Base-by-base conservation (phyloP, 1,140 invertebrate genomes). In the Fragariocoptes setiger region DNA sequence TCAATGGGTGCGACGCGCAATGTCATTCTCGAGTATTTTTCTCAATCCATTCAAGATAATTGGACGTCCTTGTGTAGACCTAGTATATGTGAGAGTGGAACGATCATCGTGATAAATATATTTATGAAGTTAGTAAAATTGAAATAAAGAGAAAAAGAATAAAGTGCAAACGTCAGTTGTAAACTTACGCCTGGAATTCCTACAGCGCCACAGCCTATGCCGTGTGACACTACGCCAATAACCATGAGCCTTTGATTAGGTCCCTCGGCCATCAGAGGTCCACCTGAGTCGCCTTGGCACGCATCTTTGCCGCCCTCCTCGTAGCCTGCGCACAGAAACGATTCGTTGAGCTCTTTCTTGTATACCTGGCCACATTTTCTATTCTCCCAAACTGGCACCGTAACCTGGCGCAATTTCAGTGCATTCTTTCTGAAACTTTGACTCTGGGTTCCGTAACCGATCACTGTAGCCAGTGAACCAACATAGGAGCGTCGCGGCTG, bases 301-400 rank as follows among this genome's bases (percentile, higher is more conserved):
- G 71, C 68, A 54, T 75, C 72, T 47, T 71, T 73, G 40, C 60
- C 60, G 19, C 76, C 76, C 35, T 74, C 62, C 2, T 64, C 54
- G 48, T 66, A 69, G 3, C 76, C 77, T 4, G 76, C 76, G 52
- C 76, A 83, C 25, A 83, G 44, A 76, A 82, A 80, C 50, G 74
- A 79, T 14, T 76, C 71, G 0, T 75, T 77, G 43, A 83, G 56
- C 40, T 57, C 54, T 4, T 53, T 51, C n/a, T 50, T 47, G 25
- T 52, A 50, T 45, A 55, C 57, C 18, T 46, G 50, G 5, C 20
- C 18, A 17, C 41, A 42, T 35, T 38, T 42, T 19, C 39, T 21
- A 13, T 44, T 17, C 19, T 44, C 38, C 19, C 54, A 42, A 2
- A 56, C 47, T n/a, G 55, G 55, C 15, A 56, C 41, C 5, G 25